These are phyloP conservation scores for Gopherus flavomarginatus DNA, from an alignment of 2,113 vertebrate species.

Conservation along the genomic window DNA sequence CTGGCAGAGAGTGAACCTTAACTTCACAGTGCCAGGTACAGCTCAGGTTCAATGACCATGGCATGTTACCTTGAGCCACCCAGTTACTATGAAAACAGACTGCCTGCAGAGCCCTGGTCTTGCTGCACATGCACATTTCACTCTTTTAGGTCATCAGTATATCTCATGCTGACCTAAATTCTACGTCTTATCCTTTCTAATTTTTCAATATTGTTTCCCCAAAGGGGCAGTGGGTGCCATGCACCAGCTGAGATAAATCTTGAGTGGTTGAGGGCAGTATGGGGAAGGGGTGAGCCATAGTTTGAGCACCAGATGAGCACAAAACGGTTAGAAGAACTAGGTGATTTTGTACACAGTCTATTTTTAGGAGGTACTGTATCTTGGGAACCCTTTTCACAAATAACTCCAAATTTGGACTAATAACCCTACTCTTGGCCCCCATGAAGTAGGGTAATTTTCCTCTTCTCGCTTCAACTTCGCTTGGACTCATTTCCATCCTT, in stretches of 20 bases:
- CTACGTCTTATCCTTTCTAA: neutral
- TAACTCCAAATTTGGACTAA: neutral
- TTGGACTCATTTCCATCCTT: accelerated
- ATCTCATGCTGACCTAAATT: neutral
- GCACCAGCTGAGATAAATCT: accelerated
- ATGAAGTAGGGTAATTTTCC: neutral
- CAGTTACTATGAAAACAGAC: neutral
- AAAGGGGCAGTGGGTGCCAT: accelerated
- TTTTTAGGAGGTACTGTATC: neutral
- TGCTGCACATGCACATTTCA: neutral
- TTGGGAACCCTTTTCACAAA: neutral
- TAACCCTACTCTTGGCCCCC: neutral
- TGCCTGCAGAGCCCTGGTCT: neutral
- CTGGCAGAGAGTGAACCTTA: neutral
- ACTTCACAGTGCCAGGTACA: accelerated
- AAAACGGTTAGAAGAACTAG: neutral
- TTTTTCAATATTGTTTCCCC: neutral
- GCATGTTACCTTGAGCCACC: neutral
- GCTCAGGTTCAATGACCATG: accelerated
- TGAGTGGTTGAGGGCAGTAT: no score
- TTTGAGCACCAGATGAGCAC: accelerated
- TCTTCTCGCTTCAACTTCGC: neutral
- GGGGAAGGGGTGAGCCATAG: neutral
- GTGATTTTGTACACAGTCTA: neutral
- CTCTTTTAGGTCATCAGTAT: neutral